Percentiles rank a stretch among this genome's conserved stretches.
Evolutionary conservation across 2,113 vertebrate genomes (phyloP).

Genomic region (Mystacornis crossleyi): DNA sequence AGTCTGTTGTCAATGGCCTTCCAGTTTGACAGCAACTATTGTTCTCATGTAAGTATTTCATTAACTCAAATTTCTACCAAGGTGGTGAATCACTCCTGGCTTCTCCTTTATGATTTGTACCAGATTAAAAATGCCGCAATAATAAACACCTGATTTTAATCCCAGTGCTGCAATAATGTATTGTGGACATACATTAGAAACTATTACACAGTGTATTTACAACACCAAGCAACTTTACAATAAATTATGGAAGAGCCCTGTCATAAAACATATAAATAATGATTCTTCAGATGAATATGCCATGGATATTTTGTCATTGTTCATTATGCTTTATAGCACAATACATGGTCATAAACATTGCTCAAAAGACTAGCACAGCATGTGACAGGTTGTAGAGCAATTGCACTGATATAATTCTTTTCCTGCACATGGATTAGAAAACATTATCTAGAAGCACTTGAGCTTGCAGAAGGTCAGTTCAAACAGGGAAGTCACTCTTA

Average conservation of each 20-base stretch:
- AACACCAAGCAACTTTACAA: neutral
- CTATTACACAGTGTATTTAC: neutral
- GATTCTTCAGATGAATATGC: neutral
- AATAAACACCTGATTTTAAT: constrained; percentile 13
- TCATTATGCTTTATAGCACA: neutral
- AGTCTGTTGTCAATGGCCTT: neutral
- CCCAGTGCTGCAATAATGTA: neutral
- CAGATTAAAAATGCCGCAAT: neutral
- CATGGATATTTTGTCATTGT: neutral
- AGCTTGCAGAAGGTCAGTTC: neutral
- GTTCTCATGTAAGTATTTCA: neutral
- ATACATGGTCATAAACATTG: neutral
- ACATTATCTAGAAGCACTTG: neutral
- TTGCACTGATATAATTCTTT: neutral
- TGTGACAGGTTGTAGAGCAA: neutral
- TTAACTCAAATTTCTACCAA: neutral
- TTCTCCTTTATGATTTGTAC: neutral
- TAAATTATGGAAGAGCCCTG: neutral
- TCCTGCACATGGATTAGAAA: neutral
- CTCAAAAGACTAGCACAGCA: neutral
- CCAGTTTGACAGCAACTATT: neutral
- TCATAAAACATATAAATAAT: neutral
- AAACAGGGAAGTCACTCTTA: neutral
- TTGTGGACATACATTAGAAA: neutral
- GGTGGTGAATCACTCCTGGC: neutral